A percentile compares a stretch with the other conserved stretches of the same genome.
Evolutionary conservation across 1,140 invertebrate species (phyloP).

Genomic region (Pentalonia nigronervosa): DNA sequence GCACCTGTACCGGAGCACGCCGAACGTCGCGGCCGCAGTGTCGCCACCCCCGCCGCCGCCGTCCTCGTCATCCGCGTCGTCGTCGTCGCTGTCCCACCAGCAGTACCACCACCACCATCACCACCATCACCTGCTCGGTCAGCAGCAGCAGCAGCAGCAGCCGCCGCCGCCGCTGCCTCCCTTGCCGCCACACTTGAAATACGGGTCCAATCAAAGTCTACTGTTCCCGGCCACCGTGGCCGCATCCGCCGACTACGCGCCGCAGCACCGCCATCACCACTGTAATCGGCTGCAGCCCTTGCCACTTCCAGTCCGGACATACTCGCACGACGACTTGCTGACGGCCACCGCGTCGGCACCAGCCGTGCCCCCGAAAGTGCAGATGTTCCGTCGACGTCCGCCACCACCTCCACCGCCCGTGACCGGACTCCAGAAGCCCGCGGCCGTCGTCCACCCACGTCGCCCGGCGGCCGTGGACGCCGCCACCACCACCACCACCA

Average conservation of each 20-base stretch:
- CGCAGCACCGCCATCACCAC: slow-evolving; percentile 63
- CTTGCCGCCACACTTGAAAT: slow-evolving; percentile 60
- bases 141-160: neutral
- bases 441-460: slow-evolving; percentile 2
- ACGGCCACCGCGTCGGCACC: slow-evolving; percentile 66
- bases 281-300: slow-evolving; percentile 49
- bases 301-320: slow-evolving; percentile 67
- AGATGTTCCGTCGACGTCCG: slow-evolving; percentile 59
- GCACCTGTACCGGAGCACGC: slow-evolving; percentile 76
- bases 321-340: slow-evolving; percentile 79
- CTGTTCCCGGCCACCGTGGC: slow-evolving; percentile 67
- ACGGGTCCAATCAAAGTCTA: slow-evolving; percentile 62
- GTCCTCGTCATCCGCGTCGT: slow-evolving; percentile 55
- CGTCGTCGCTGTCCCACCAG: neutral
- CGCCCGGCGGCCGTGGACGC: neutral
- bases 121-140: neutral
- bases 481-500: neutral
- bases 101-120: neutral
- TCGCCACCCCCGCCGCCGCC: neutral
- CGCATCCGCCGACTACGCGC: slow-evolving; percentile 64
- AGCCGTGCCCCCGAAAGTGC: slow-evolving; percentile 45
- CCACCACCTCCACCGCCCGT: slow-evolving; percentile 76
- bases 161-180: slow-evolving; percentile 42
- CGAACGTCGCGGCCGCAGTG: slow-evolving; percentile 69
- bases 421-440: slow-evolving; percentile 27